Percentiles rank a stretch among this genome's conserved stretches.
Conservation (phyloP, 2,888 invertebrate genomes). For the Arctia plantaginis region DNA sequence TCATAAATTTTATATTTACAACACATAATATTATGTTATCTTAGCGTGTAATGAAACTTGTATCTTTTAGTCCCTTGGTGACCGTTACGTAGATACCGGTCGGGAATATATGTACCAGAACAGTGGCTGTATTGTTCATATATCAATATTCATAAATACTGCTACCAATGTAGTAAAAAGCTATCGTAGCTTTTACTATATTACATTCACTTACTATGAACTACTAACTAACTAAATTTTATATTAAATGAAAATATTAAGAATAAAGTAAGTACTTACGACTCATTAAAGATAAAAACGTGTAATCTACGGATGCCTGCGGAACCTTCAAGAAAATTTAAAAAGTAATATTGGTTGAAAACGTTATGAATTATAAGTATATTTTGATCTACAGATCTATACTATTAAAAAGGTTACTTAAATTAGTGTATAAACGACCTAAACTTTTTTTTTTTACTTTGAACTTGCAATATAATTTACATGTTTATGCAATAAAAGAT, state of each 20-base stretch:
- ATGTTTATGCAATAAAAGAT: not conserved
- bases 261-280: too few species aligned
- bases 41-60: constrained; percentile 52
- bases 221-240: too few species aligned
- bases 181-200: not conserved
- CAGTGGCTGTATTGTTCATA: constrained; percentile 26
- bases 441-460: not conserved
- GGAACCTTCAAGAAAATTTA: too few species aligned
- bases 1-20: constrained; percentile 58
- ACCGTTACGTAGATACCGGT: constrained; percentile 37
- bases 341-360: not conserved
- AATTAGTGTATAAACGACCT: not conserved
- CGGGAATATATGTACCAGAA: constrained; percentile 29
- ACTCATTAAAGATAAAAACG: too few species aligned
- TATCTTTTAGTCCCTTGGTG: constrained; percentile 45
- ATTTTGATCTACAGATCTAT: not conserved
- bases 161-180: not conserved
- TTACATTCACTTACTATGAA: not conserved
- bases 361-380: not conserved
- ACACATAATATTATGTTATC: constrained; percentile 50
- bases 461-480: not conserved
- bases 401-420: not conserved
- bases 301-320: too few species aligned
- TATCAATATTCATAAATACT: constrained; percentile 19
- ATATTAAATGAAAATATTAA: too few species aligned